phyloP scores from a whole-genome alignment of 2,888 invertebrate genomes.

The Agrypnus murinus region DNA sequence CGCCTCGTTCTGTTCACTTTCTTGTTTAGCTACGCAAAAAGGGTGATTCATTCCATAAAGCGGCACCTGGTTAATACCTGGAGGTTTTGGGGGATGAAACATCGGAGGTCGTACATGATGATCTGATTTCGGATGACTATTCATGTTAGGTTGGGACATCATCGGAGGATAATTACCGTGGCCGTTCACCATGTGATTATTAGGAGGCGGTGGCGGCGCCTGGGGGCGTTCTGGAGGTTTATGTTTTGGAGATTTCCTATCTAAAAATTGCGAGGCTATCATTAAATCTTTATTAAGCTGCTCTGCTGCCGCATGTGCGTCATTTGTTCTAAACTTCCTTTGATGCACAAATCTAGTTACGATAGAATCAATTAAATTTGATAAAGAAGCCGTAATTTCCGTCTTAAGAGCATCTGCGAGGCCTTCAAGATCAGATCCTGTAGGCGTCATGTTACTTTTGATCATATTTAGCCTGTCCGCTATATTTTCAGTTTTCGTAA shows the following conservation, averaged over 20 bases:
- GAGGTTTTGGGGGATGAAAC: constrained; percentile 91
- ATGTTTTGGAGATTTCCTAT: constrained; percentile 88
- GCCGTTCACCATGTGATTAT: constrained; percentile 71
- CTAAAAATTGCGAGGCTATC: constrained; percentile 87
- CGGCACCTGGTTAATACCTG: constrained; percentile 75
- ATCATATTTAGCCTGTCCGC: constrained; percentile 86
- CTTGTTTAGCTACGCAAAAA: constrained; percentile 77
- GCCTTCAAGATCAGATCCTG: constrained; percentile 88
- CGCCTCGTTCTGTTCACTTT: constrained; percentile 94
- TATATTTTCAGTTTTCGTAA: constrained; percentile 78
- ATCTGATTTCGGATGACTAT: constrained; percentile 68
- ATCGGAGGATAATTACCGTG: constrained; percentile 74
- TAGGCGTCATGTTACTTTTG: constrained; percentile 80
- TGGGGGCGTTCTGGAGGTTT: constrained; percentile 79
- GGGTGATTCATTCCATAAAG: constrained; percentile 77
- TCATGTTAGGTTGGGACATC: constrained; percentile 71
- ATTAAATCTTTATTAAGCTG: constrained; percentile 89
- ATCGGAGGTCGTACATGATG: constrained; percentile 82
- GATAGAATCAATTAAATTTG: constrained; percentile 90
- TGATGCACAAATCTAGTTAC: constrained; percentile 90
- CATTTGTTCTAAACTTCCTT: constrained; percentile 84
- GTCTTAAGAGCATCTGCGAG: constrained; percentile 93
- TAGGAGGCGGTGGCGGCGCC: constrained; percentile 70
- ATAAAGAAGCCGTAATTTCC: constrained; percentile 89
- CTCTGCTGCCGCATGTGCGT: constrained; percentile 87